Evolutionary conservation across 1,140 invertebrate species (phyloP).

Genomic region (Steinernema khuongi): DNA sequence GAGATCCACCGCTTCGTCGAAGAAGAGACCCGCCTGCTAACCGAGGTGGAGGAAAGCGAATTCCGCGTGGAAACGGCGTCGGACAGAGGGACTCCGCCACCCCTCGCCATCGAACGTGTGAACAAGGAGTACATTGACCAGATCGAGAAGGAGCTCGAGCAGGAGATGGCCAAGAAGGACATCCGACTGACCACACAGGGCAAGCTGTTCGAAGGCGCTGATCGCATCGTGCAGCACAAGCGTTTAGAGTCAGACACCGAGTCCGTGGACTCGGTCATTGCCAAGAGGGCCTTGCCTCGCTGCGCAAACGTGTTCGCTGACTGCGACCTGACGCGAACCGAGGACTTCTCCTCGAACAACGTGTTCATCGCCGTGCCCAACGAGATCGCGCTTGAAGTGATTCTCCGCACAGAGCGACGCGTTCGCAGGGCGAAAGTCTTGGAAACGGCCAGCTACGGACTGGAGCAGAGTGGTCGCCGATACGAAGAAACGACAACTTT

Average conservation of each 20-base stretch:
- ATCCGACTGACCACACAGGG: conserved; percentile 27
- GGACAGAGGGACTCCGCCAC: conserved; percentile 10
- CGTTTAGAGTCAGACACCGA: conserved; percentile 33
- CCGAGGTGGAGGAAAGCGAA: neutral
- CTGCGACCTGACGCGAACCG: conserved; percentile 30
- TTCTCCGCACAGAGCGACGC: conserved; percentile 19
- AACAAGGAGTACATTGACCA: conserved; percentile 38
- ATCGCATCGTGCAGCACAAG: conserved; percentile 17
- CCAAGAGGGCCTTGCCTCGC: conserved; percentile 1
- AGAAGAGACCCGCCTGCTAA: neutral
- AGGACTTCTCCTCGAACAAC: conserved; percentile 29
- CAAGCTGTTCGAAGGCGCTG: conserved; percentile 31
- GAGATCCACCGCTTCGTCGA: neutral
- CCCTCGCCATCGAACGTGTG: conserved; percentile 10
- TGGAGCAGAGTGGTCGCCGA: conserved; percentile 28
- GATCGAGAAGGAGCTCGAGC: conserved; percentile 27
- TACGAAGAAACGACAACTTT: conserved; percentile 30
- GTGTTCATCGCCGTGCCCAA: conserved; percentile 35
- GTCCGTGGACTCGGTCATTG: conserved; percentile 29
- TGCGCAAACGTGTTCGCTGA: conserved; percentile 38
- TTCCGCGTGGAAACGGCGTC: neutral
- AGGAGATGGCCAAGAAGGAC: conserved; percentile 25
- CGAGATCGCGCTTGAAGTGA: conserved; percentile 22
- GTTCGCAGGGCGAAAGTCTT: conserved; percentile 19
- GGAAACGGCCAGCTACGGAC: conserved; percentile 10